Evolutionary conservation across 2,113 vertebrate species (phyloP), one percentile per base, ranked within the genome.

Genomic region (Vicugna pacos): DNA sequence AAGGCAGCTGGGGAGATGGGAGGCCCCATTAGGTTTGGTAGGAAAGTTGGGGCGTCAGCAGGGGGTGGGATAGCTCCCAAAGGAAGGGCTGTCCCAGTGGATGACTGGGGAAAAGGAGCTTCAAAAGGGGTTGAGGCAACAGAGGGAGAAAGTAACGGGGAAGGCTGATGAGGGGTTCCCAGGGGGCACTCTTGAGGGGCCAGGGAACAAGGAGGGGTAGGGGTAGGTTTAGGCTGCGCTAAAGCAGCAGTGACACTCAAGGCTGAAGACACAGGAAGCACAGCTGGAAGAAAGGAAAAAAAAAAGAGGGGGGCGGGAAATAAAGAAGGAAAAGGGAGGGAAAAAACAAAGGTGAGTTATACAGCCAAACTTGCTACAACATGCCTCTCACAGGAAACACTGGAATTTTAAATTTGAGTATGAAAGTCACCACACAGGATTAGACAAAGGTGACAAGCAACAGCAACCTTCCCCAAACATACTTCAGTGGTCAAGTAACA

Each of bases 141-240:
- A 97, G 77, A 98, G 98, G 97, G 98, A 98, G 91, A 69, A 26
- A 98, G 98, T 19, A 98, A 98, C 26, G 98, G 98, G 93, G 98
- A 97, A 98, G 69, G 97, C 98, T 98, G 99, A 98, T 88, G 98
- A 98, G 98, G 98, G 97, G 97, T 98, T 87, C 98, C 98, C 73
- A 98, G 97, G 98, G 98, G 97, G 98, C 99, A 98, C 1, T 97
- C 97, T 0, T 96, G 97, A 24, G 93, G 69, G 52, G 79, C 17
- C 24, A 88, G 72, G 69, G 97, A 92, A 52, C 69, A 96, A 91
- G 96, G 91, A 80, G 96, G 65, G 72, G 92, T 35, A 67, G 98
- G 98, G 98, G 99, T 98, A 98, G 98, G 97, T 98, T 98, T 98
- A 97, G 98, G 93, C 91, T 99, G 98, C 95, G 98, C 97, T 96